A percentile compares a stretch with the other conserved stretches of the same genome.
Conservation (phyloP, 2,797 vertebrate species). For the Micrastur ruficollis region DNA sequence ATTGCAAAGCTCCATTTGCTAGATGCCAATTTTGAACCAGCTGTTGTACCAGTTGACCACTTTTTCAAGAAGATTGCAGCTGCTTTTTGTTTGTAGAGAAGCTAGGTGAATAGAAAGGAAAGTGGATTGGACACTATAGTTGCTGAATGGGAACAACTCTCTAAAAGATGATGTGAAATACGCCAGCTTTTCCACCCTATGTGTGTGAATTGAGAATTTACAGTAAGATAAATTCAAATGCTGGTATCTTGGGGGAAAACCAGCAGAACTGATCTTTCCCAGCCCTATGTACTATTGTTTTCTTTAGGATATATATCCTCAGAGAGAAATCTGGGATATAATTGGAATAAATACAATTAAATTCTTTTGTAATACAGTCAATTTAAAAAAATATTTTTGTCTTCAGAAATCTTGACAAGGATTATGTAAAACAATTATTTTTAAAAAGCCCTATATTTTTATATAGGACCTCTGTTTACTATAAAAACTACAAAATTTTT, state of each 20-base stretch:
- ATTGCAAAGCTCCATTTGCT: not conserved
- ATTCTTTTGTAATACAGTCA: not conserved
- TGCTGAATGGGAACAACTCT: not conserved
- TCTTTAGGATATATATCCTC: not conserved
- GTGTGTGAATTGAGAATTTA: not conserved
- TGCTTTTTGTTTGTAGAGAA: not conserved
- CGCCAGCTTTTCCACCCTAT: not conserved
- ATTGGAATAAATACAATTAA: not conserved
- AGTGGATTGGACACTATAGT: not conserved
- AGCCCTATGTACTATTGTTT: not conserved
- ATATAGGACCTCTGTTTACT: not conserved
- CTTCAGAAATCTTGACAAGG: not conserved
- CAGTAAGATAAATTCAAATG: not conserved
- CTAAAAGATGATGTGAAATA: not conserved
- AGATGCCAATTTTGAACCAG: not conserved
- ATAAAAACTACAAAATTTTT: not conserved
- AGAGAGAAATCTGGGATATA: not conserved
- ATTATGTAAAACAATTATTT: not conserved
- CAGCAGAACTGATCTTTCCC: not conserved
- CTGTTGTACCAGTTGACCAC: not conserved
- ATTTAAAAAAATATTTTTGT: not conserved
- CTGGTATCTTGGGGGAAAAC: not conserved
- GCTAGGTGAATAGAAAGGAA: not conserved
- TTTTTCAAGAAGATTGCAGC: not conserved
- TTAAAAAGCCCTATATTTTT: fast-evolving